phyloP scores from a whole-genome alignment of 1,140 invertebrate genomes.

The Atta colombica region DNA sequence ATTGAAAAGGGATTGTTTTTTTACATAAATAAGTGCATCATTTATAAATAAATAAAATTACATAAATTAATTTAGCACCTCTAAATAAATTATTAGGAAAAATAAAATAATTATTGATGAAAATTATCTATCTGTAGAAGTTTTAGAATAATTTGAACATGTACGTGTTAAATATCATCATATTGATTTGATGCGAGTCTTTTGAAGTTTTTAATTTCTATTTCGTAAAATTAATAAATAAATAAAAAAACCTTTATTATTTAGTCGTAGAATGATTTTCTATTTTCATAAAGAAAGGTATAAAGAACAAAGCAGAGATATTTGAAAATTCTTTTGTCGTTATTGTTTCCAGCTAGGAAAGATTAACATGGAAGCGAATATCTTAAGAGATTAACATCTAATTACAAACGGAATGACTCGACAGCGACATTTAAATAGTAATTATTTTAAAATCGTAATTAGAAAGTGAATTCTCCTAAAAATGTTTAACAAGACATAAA shows the following conservation, averaged over 20 bases:
- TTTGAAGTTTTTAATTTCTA: background rate
- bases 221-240: background rate
- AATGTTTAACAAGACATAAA: background rate
- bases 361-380: background rate
- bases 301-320: background rate
- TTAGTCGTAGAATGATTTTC: background rate
- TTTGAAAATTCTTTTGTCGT: background rate
- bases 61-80: no score
- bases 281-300: background rate
- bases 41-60: constrained; percentile 8
- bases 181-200: background rate
- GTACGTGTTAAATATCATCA: background rate
- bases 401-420: background rate
- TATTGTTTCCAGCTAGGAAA: background rate
- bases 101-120: background rate
- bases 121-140: background rate
- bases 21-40: background rate
- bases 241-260: constrained; percentile 20
- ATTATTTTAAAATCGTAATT: background rate
- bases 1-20: background rate
- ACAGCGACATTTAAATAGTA: background rate
- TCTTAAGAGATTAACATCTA: background rate
- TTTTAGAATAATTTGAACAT: constrained; percentile 8
- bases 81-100: background rate
- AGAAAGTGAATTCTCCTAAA: background rate